Evolutionary conservation across 2,797 vertebrate species (phyloP).

Genomic region (Pteropus rufus): DNA sequence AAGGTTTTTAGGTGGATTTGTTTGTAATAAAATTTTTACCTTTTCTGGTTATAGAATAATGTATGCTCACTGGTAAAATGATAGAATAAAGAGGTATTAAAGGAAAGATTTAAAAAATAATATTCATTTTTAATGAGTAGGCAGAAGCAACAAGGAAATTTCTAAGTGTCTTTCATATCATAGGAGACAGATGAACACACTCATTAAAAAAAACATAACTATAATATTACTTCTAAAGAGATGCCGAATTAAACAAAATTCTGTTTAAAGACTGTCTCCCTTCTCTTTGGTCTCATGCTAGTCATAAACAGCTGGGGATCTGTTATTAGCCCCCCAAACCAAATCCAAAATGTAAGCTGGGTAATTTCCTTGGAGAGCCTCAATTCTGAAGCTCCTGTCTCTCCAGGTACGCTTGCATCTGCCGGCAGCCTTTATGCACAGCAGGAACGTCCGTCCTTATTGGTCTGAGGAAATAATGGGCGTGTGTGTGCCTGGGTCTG

Average conservation of each 20-base stretch:
- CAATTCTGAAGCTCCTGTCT: background rate
- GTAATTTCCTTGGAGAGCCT: background rate
- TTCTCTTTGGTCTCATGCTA: background rate
- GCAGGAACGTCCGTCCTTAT: background rate
- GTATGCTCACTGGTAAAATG: background rate
- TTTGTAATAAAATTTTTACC: background rate
- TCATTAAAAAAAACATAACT: background rate
- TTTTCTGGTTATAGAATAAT: background rate
- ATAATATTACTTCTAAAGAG: background rate
- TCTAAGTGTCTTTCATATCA: background rate
- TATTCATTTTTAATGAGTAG: background rate
- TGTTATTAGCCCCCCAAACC: background rate
- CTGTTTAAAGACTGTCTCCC: background rate
- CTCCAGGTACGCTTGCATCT: fast-evolving
- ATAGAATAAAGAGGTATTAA: conserved; percentile 10
- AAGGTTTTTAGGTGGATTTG: background rate
- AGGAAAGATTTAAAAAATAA: background rate
- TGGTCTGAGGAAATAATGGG: background rate
- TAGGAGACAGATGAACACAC: background rate
- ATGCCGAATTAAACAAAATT: background rate
- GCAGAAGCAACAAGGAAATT: background rate
- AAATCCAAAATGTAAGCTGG: background rate
- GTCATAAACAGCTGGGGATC: background rate
- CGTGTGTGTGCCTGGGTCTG: fast-evolving
- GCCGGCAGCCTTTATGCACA: background rate